Base-by-base conservation (phyloP, 2,113 vertebrate species). In the Melospiza georgiana region DNA sequence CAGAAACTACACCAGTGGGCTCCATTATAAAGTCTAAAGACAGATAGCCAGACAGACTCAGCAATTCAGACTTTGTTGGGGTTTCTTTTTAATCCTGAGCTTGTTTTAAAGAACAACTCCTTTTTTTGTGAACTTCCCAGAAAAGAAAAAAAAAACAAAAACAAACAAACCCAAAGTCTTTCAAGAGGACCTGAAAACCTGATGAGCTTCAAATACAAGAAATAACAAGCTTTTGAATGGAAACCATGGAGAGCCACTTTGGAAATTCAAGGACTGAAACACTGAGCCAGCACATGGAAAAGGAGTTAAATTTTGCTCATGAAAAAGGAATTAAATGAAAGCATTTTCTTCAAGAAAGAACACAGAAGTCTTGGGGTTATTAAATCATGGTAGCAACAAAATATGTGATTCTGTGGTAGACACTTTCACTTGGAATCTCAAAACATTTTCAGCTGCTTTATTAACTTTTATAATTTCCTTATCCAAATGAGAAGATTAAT, bases 1-100 rank as follows among this genome's bases (percentile, higher is more conserved):
- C 75, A 87, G 66, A 91, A 87, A 83, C 81, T 63, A 82, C 66
- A 94, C 87, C 78, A 90, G 74, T 78, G 51, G 90, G 82, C 78
- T 90, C 87, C 59, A 46, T 59, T 78, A 92, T 57, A 83, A 93
- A 93, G 46, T 63, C 85, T 69, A 78, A 67, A 91, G 84, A 92
- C 77, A 81, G 54, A 87, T 2, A 83, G 51, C 28, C 81, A 89
- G 74, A 31, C 49, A 61, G 52, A 63, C 20, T 82, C 12, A 2
- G 49, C 41, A 74, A 52, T 84, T 78, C 21, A 16, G 84, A 68
- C 78, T 63, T 74, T 39, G 55, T 46, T 22, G 33, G 37, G 31
- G 52, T 6, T 31, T 69, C 35, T 84, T 63, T 73, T 68, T 31
- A 59, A 74, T 84, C 65, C 65, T 44, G 35, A 86, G 63, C 61